phyloP scores from a whole-genome alignment of 2,888 invertebrate genomes.

The Caenorhabditis doughertyi region DNA sequence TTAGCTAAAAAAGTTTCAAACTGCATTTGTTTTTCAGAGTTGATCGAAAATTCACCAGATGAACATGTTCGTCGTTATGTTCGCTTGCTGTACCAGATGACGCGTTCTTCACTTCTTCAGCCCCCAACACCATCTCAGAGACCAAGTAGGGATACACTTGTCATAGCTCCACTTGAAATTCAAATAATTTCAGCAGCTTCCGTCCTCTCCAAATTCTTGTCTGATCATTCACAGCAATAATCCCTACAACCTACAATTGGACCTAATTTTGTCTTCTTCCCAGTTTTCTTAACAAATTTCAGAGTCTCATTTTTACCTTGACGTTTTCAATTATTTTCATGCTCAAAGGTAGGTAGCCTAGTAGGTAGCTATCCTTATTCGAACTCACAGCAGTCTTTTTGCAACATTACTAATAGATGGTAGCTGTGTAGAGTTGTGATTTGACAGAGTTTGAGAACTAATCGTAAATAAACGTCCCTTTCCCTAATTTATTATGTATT shows the following conservation, averaged over 20 bases:
- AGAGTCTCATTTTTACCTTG: constrained; percentile 44
- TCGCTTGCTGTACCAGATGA: constrained; percentile 48
- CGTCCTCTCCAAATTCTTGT: constrained; percentile 28
- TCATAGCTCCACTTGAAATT: neutral
- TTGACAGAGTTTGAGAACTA: constrained; percentile 7
- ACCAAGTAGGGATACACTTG: constrained; percentile 28
- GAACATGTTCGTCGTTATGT: constrained; percentile 48
- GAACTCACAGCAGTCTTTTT: neutral
- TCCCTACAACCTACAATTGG: neutral
- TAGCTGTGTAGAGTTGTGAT: constrained; percentile 32
- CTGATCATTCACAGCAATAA: constrained; percentile 44
- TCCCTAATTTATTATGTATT: constrained; percentile 1
- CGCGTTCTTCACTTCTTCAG: constrained; percentile 48
- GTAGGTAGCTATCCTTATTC: constrained; percentile 7
- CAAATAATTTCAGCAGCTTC: constrained; percentile 33
- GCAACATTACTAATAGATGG: neutral
- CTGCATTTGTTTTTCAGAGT: constrained; percentile 30
- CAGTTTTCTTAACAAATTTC: constrained; percentile 31
- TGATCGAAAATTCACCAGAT: constrained; percentile 45
- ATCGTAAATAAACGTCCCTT: too few species aligned
- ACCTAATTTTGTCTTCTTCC: constrained; percentile 6
- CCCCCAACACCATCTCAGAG: constrained; percentile 50
- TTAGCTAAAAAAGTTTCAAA: neutral
- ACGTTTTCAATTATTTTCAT: neutral
- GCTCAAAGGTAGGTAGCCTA: neutral